Base-by-base conservation (phyloP, 2,888 invertebrate species). In the Hydrotaea diabolus region DNA sequence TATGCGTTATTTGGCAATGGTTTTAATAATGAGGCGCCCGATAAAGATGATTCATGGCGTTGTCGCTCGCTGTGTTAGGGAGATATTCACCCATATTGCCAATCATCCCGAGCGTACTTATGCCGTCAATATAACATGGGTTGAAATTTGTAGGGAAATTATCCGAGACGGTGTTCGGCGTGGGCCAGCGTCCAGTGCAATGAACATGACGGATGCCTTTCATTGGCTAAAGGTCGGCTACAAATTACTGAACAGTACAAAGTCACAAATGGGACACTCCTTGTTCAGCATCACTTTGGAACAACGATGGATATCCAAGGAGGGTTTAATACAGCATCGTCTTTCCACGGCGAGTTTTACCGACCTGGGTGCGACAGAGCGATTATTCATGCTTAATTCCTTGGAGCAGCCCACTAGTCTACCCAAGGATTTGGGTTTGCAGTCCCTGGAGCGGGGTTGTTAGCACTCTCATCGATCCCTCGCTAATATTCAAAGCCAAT, bases 271-370 rank as follows among this genome's bases (percentile, higher is more conserved):
- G 1, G 87, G 89, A 0, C 96, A 96, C 87, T 95, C 95, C 7
- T 93, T 96, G 0, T 96, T 96, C 86, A 96, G 96, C 2, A 93
- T 96, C 0, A 95, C 95, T 55, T 93, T 96, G 87, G 95, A 96
- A 89, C 96, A 96, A 89, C 95, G 95, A 87, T 96, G 95, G 95
- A 93, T 95, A 5, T 94, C 94, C 3, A 93, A 94, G 26, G 95
- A 95, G 89, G 94, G 95, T 23, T 93, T 94, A 19, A 93, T 96
- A 1, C 95, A 96, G 88, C 95, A 96, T 89, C 94, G 95, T 87
- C 93, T 95, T 88, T 96, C 96, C 0, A 96, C 96, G 49, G 95
- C 95, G 0, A 95, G 95, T 89, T 96, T 96, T 91, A 95, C 95
- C 89, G 96, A 96, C 89, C 92, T 96, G 31, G 94, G 93, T 43